phyloP scores from a whole-genome alignment of 1,140 invertebrate species.

The Apis laboriosa region DNA sequence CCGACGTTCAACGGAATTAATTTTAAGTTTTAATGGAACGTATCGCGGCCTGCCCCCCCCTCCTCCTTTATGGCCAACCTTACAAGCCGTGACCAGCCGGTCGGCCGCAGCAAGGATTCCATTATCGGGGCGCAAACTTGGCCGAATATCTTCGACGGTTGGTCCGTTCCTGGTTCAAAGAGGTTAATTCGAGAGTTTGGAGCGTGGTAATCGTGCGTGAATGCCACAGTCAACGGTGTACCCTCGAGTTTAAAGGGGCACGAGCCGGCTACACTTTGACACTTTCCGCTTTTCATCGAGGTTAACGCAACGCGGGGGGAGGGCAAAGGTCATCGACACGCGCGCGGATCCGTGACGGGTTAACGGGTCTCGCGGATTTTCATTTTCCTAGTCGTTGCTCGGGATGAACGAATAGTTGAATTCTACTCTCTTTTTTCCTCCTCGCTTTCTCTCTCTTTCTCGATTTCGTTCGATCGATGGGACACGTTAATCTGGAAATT shows the following conservation, averaged over 20 bases:
- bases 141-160: conserved; percentile 56
- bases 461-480: neutral
- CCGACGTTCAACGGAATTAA: conserved; percentile 70
- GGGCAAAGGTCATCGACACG: conserved; percentile 1
- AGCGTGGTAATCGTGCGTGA: conserved; percentile 62
- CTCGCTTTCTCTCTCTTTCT: neutral
- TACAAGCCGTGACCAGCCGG: conserved; percentile 37
- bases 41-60: conserved; percentile 47
- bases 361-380: conserved; percentile 3
- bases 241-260: conserved; percentile 29
- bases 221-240: conserved; percentile 62
- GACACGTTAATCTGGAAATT: conserved; percentile 20
- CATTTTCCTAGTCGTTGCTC: neutral
- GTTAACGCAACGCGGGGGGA: neutral
- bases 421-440: neutral
- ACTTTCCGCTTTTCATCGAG: conserved; percentile 6
- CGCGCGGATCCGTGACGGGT: neutral
- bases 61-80: conserved; percentile 72
- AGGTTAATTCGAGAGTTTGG: conserved; percentile 57
- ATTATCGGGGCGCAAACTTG: conserved; percentile 72
- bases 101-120: conserved; percentile 63
- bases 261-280: conserved; percentile 4
- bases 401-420: neutral
- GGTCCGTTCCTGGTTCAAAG: conserved; percentile 47
- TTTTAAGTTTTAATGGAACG: conserved; percentile 78